Percentiles rank a stretch among this genome's conserved stretches.
phyloP scores from a whole-genome alignment of 2,797 vertebrate genomes.

The Platyrinchus mystaceus region DNA sequence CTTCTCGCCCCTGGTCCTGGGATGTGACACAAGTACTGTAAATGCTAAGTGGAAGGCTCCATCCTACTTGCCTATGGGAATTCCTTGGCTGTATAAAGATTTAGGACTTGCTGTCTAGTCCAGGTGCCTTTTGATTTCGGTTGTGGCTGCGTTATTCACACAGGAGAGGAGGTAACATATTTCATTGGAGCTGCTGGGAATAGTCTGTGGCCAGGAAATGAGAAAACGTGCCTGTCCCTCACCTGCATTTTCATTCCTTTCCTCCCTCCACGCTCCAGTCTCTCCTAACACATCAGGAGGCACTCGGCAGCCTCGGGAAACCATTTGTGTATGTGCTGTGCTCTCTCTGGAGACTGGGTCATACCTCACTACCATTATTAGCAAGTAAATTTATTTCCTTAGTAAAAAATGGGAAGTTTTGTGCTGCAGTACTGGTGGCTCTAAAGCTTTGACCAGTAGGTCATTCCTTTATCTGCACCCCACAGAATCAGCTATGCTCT shows the following conservation, averaged over 20 bases:
- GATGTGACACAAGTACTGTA: background rate
- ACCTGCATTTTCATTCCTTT: slow-evolving; percentile 21
- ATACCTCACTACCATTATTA: background rate
- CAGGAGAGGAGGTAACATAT: background rate
- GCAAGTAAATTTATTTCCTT: slow-evolving; percentile 1
- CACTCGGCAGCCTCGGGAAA: background rate
- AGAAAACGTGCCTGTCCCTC: background rate
- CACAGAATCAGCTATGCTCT: background rate
- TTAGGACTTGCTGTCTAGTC: background rate
- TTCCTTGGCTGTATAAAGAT: background rate
- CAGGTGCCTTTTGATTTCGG: slow-evolving; percentile 7
- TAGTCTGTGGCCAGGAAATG: slow-evolving; percentile 24
- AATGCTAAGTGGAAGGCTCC: background rate
- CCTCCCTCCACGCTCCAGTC: background rate
- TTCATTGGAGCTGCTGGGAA: slow-evolving; percentile 14
- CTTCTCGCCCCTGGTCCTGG: background rate
- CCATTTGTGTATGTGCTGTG: background rate
- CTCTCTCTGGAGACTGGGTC: background rate
- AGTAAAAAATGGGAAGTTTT: background rate
- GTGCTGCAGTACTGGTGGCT: background rate
- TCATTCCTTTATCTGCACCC: slow-evolving; percentile 20
- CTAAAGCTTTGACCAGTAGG: background rate
- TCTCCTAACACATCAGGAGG: background rate
- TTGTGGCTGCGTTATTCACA: background rate
- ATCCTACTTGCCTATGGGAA: background rate